Conservation (phyloP, 2,888 invertebrate genomes). For the Sepiola atlantica region DNA sequence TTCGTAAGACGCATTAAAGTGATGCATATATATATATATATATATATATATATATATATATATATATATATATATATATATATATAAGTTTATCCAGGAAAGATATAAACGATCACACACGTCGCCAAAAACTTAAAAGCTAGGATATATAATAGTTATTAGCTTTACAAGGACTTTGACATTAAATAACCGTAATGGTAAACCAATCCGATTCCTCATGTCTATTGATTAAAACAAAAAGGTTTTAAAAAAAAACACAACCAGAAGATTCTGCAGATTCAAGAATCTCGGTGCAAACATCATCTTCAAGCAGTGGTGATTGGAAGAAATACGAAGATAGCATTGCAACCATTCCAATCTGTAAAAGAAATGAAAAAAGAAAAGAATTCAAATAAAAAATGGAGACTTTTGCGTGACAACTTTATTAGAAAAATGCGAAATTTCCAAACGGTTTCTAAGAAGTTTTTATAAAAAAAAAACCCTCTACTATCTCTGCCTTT, state of each 20-base stretch:
- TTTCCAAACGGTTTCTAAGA: too few relatives aligned
- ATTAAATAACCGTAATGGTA: background rate
- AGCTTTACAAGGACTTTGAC: background rate
- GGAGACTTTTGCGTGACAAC: background rate
- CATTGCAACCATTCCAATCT: background rate
- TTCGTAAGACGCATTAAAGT: too few relatives aligned
- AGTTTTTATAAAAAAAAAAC: too few relatives aligned
- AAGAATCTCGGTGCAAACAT: too few relatives aligned
- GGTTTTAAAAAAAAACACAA: background rate
- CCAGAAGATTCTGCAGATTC: background rate
- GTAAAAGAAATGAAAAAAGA: background rate
- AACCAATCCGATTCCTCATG: background rate
- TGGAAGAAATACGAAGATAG: slow-evolving; percentile 16
- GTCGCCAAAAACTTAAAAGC: background rate
- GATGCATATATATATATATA: too few relatives aligned
- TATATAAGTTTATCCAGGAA: background rate
- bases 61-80: too few relatives aligned
- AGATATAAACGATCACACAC: background rate
- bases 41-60: too few relatives aligned
- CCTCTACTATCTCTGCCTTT: too few relatives aligned
- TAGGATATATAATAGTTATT: background rate
- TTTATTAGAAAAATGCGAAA: background rate
- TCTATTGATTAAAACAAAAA: too few relatives aligned
- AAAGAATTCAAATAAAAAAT: background rate
- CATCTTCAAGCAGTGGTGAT: background rate